Base-by-base conservation (phyloP, 1,140 invertebrate species). In the Pseudomyrmex concolor region DNA sequence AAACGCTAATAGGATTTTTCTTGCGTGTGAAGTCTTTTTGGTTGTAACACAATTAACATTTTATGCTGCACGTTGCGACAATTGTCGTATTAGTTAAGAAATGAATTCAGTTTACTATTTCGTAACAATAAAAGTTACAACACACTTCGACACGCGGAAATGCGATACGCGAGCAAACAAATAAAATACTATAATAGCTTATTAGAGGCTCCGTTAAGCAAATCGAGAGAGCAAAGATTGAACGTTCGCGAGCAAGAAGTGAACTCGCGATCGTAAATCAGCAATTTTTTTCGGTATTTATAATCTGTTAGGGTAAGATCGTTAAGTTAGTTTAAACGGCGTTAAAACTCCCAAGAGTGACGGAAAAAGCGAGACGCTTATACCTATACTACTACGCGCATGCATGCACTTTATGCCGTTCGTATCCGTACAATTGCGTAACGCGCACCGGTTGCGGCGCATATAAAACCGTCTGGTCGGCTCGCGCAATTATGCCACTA, bases 201-300 rank as follows among this genome's bases (percentile, higher is more conserved):
- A 34, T 34, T 34, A 50, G 9, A n/a, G 4, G 12, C 15, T 76
- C 43, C n/a, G 19, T 59, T 70, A 25, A 68, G 7, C 19, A 48
- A 78, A 15, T 68, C 34, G 12, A 17, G 17, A 45, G 50, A 17
- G 43, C 15, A 54, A 48, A 48, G 48, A 51, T 50, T 70, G 76
- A 13, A 57, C 48, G 54, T 22, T 13, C 74, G 15, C 10, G 2
- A 3, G 19, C 55, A 48, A 81, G 67, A 63, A 54, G 17, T 19
- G 45, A 22, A 43, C 45, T 62, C 12, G 68, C 55, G 8, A 73
- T 73, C 68, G 7, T 78, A 59, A 59, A 78, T 70, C 76, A 70
- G 67, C 7, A n/a, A 68, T 77, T 78, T 78, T 68, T 78, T 70
- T 68, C 54, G 54, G 54, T 25, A 78, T 78, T 70, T 78, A 78